phyloP scores from a whole-genome alignment of 1,140 invertebrate genomes.

The Caenorhabditis briggsae region DNA sequence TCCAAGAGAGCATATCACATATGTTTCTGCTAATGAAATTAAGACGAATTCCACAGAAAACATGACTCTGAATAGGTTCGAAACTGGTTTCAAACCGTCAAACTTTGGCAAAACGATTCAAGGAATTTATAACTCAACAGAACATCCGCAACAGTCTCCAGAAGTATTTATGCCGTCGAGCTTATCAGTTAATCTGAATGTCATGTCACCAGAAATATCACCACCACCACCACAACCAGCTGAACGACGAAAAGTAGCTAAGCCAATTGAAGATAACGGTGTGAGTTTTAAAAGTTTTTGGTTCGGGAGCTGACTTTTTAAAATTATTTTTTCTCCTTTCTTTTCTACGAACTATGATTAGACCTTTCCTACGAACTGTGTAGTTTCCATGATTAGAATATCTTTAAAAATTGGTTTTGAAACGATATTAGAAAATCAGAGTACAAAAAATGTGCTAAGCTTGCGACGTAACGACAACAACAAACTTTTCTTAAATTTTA shows the following conservation, averaged over 20 bases:
- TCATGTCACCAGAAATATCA: not conserved
- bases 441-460: too few relatives aligned
- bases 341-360: not conserved
- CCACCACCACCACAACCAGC: constrained; percentile 18
- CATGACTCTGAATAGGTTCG: not conserved
- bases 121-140: constrained; percentile 39
- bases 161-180: not conserved
- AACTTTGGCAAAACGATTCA: constrained; percentile 37
- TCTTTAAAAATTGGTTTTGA: too few relatives aligned
- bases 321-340: not conserved
- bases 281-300: not conserved
- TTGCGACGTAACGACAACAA: too few relatives aligned
- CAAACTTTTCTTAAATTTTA: too few relatives aligned
- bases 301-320: not conserved
- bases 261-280: constrained; percentile 36
- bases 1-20: constrained; percentile 8
- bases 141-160: constrained; percentile 3
- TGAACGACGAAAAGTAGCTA: constrained; percentile 4
- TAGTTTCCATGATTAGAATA: too few relatives aligned
- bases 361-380: too few relatives aligned
- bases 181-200: constrained; percentile 36
- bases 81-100: constrained; percentile 22
- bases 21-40: not conserved
- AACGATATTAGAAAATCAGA: too few relatives aligned
- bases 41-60: not conserved